phyloP scores from a whole-genome alignment of 2,888 invertebrate genomes.

The Lymantria monacha region DNA sequence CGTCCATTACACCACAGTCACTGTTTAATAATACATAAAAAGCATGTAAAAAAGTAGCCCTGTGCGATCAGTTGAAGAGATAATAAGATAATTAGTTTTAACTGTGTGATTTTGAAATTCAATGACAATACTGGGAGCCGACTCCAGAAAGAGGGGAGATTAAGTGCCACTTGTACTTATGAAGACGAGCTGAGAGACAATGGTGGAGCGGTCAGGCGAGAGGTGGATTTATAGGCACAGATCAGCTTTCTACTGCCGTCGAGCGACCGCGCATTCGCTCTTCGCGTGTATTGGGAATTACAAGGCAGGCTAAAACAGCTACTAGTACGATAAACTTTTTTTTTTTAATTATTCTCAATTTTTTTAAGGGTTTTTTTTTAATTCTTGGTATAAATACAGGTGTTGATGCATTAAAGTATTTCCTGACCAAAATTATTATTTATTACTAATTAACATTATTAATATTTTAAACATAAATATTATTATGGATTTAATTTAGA shows the following conservation, averaged over 20 bases:
- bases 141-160: constrained; percentile 3
- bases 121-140: constrained; percentile 8
- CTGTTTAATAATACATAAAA: constrained; percentile 15
- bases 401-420: too few species aligned
- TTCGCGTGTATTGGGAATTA: constrained; percentile 5
- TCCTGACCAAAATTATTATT: too few species aligned
- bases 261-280: constrained; percentile 24
- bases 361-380: too few species aligned
- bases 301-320: not conserved
- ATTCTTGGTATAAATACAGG: too few species aligned
- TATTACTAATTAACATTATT: too few species aligned
- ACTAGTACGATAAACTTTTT: not conserved
- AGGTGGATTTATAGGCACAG: constrained; percentile 67
- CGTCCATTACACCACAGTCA: constrained; percentile 82
- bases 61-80: not conserved
- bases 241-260: constrained; percentile 64
- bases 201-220: constrained; percentile 51
- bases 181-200: constrained; percentile 66
- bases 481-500: too few species aligned
- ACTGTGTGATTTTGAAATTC: constrained; percentile 6
- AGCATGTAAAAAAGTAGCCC: too few species aligned
- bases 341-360: not conserved
- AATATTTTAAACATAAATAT: too few species aligned
- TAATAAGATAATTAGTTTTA: not conserved
- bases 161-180: constrained; percentile 42